phyloP scores from a whole-genome alignment of 1,140 invertebrate species.

The Sesamia nonagrioides region DNA sequence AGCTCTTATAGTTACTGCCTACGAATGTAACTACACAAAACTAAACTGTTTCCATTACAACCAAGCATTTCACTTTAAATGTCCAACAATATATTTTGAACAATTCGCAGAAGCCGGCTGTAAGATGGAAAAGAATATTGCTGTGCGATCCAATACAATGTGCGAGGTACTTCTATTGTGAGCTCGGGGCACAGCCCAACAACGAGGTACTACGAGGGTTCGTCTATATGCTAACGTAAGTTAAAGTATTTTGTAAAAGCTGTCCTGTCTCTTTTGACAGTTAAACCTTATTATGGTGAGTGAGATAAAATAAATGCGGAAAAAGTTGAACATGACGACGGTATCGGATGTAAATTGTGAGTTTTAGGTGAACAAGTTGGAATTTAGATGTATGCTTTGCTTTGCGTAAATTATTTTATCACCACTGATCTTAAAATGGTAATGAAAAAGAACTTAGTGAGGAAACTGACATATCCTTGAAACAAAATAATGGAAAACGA shows the following conservation, averaged over 20 bases:
- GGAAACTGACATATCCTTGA: no score
- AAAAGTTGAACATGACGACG: no score
- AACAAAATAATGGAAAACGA: no score
- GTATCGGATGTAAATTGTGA: no score
- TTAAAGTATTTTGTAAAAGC: conserved; percentile 34
- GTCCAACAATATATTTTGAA: conserved; percentile 45
- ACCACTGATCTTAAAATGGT: no score
- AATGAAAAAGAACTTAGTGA: no score
- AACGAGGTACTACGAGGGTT: conserved; percentile 69
- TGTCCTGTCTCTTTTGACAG: not conserved
- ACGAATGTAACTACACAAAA: conserved; percentile 1
- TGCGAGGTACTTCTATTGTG: conserved; percentile 76
- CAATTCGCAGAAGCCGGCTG: conserved; percentile 69
- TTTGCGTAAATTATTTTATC: no score
- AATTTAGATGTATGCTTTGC: no score
- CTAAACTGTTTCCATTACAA: conserved; percentile 14
- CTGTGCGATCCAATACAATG: conserved; percentile 76
- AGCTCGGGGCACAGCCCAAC: conserved; percentile 66
- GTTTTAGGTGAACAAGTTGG: no score
- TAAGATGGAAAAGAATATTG: conserved; percentile 78
- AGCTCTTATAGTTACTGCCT: not conserved
- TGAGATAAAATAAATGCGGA: no score
- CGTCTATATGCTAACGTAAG: conserved; percentile 78
- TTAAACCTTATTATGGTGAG: no score
- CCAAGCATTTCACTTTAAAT: conserved; percentile 28